A percentile compares a stretch with the other conserved stretches of the same genome.
Evolutionary conservation across 2,888 invertebrate species (phyloP).

Genomic region (Xestobium rufovillosum): DNA sequence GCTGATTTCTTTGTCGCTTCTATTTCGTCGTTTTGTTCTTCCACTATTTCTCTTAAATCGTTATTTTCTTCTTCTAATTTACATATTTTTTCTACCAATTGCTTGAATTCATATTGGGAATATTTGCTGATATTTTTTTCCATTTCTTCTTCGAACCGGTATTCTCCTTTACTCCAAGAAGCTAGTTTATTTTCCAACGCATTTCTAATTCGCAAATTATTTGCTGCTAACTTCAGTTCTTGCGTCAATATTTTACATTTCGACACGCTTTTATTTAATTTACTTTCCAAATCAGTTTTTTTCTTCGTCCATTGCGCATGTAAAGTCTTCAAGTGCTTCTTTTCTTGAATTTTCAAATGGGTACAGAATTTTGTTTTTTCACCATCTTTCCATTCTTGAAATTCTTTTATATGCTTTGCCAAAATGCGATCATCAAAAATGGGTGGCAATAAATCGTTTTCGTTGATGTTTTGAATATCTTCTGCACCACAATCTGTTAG

Average conservation of each 20-base stretch:
- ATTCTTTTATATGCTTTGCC: constrained; percentile 54
- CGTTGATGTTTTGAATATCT: constrained; percentile 11
- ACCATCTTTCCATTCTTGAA: constrained; percentile 66
- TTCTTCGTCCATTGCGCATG: constrained; percentile 50
- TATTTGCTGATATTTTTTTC: constrained; percentile 14
- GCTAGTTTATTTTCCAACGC: constrained; percentile 23
- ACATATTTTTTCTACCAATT: constrained; percentile 35
- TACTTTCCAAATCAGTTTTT: constrained; percentile 48
- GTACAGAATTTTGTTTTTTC: constrained; percentile 59
- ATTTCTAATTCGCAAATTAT: constrained; percentile 23
- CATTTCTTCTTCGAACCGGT: constrained; percentile 24
- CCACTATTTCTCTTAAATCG: constrained; percentile 32
- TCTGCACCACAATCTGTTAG: not conserved
- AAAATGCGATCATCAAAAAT: constrained; percentile 39
- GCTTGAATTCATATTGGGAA: constrained; percentile 26
- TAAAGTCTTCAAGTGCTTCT: constrained; percentile 15
- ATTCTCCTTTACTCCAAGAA: constrained; percentile 21
- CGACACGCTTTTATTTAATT: constrained; percentile 49
- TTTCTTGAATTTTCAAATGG: constrained; percentile 6
- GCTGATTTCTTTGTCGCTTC: constrained; percentile 48
- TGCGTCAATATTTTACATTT: constrained; percentile 54
- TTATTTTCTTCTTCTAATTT: constrained; percentile 36
- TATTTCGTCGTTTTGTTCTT: constrained; percentile 35
- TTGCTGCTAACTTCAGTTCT: constrained; percentile 53
- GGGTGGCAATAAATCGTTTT: constrained; percentile 28